Conservation (phyloP, 2,888 invertebrate species). For the Ommatoiulus sabulosus region DNA sequence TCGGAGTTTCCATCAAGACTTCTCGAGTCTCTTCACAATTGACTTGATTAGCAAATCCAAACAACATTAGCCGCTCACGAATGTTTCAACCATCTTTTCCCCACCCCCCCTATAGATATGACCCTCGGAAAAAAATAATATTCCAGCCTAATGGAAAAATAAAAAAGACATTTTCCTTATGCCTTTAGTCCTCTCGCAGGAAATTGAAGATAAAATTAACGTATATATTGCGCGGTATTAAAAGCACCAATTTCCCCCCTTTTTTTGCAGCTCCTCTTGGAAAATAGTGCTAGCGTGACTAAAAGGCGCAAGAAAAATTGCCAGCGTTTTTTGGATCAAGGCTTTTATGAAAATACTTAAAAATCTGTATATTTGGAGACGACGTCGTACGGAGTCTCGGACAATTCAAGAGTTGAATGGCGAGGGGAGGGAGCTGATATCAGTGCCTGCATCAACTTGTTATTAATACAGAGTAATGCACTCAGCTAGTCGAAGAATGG, state of each 20-base stretch:
- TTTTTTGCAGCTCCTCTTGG: neutral
- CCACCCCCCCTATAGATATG: neutral
- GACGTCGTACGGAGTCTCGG: too few species aligned
- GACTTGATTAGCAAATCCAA: neutral
- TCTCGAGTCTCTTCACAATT: neutral
- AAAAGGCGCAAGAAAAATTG: conserved; percentile 11
- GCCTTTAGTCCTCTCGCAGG: neutral
- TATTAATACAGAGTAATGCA: too few species aligned
- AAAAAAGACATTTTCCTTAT: neutral
- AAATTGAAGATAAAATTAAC: conserved; percentile 25
- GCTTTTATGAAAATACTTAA: neutral
- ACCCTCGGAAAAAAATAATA: neutral
- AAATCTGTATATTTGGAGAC: neutral
- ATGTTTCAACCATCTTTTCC: neutral
- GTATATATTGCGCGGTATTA: neutral
- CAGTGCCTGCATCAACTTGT: too few species aligned
- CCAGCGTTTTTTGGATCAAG: neutral
- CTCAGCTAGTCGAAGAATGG: too few species aligned
- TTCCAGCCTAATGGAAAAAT: neutral
- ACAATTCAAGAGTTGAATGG: too few species aligned
- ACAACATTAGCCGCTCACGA: neutral
- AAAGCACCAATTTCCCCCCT: neutral
- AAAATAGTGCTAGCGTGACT: conserved; percentile 11
- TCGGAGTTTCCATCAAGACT: neutral
- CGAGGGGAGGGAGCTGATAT: too few species aligned